phyloP scores from a whole-genome alignment of 2,113 vertebrate species.

The Mobula birostris region DNA sequence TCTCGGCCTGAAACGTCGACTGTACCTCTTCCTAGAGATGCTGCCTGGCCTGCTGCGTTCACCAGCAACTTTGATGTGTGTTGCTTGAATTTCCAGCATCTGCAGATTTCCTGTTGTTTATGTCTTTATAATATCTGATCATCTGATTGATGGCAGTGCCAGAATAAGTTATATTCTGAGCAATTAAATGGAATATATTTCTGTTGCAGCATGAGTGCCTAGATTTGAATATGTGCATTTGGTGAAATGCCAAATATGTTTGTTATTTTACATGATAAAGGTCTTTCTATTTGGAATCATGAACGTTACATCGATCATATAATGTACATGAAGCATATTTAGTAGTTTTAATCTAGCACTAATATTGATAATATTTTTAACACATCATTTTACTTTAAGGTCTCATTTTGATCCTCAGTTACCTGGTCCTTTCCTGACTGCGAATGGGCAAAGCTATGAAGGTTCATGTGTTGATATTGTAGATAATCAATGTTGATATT shows the following conservation, averaged over 20 bases:
- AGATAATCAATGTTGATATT: no score
- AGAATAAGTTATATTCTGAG: not conserved
- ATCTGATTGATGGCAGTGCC: not conserved
- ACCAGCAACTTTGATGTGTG: no score
- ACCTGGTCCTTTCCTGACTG: not conserved
- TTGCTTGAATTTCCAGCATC: no score
- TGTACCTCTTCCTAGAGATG: no score
- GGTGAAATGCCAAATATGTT: not conserved
- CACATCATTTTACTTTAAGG: no score
- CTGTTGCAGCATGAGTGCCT: not conserved
- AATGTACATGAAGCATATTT: not conserved
- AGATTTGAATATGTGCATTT: not conserved
- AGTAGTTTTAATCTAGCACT: not conserved
- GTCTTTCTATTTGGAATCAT: not conserved
- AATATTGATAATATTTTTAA: not conserved
- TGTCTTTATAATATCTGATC: not conserved
- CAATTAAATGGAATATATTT: not conserved
- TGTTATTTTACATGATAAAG: not conserved
- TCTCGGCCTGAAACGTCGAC: no score
- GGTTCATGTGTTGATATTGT: not conserved
- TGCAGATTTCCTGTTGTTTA: no score
- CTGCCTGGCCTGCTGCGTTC: no score
- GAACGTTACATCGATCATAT: not conserved
- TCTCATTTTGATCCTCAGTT: not conserved
- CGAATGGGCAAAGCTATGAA: not conserved